phyloP scores from a whole-genome alignment of 2,888 invertebrate genomes.

The Sipha maydis region DNA sequence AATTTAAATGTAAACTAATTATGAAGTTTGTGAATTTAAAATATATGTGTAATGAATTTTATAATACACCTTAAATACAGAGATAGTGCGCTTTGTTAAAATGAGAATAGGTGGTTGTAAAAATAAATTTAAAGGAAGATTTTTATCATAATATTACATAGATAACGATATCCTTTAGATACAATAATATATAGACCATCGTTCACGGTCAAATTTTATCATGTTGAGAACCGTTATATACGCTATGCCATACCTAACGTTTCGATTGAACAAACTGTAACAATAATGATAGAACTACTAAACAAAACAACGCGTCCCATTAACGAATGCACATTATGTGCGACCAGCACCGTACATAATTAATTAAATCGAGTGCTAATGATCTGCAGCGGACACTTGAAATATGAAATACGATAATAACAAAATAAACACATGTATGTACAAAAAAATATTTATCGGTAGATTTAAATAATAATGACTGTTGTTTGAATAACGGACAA shows the following conservation, averaged over 20 bases:
- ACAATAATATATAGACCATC: conserved; percentile 15
- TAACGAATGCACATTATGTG: conserved; percentile 27
- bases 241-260: neutral
- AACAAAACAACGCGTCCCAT: conserved; percentile 8
- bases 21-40: too few species aligned
- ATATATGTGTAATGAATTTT: too few species aligned
- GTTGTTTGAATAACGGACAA: conserved; percentile 42
- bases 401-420: neutral
- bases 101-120: neutral
- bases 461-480: neutral
- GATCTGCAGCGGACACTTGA: conserved; percentile 4
- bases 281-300: conserved; percentile 13
- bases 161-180: conserved; percentile 15
- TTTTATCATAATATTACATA: neutral
- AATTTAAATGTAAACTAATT: too few species aligned
- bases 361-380: conserved; percentile 33
- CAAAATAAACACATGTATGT: neutral
- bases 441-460: neutral
- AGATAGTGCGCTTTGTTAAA: neutral
- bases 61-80: too few species aligned
- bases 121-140: neutral
- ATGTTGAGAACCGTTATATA: conserved; percentile 32
- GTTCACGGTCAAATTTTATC: conserved; percentile 48
- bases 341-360: conserved; percentile 30
- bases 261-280: conserved; percentile 34